Percentiles rank a stretch among this genome's conserved stretches.
phyloP scores from a whole-genome alignment of 2,113 vertebrate genomes.

The Phalacrocorax pelagicus region DNA sequence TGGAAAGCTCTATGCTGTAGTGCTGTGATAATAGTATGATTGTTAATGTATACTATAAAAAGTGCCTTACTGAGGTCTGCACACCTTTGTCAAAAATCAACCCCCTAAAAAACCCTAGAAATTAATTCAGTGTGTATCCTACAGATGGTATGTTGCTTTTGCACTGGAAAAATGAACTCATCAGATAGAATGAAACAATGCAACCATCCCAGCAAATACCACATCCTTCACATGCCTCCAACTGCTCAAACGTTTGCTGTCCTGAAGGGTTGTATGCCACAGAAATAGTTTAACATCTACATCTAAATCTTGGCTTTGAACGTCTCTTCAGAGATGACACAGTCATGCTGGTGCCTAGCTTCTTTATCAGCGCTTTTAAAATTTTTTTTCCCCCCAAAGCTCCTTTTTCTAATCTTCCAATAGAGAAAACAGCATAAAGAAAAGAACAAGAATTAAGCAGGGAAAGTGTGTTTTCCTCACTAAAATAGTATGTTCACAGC shows the following conservation, averaged over 20 bases:
- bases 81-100: not conserved
- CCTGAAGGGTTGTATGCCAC: not conserved
- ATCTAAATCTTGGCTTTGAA: not conserved
- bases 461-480: not conserved
- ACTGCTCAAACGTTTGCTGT: not conserved
- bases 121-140: not conserved
- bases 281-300: not conserved
- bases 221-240: not conserved
- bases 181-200: not conserved
- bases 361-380: not conserved
- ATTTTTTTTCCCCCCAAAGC: too few species aligned
- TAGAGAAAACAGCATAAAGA: not conserved
- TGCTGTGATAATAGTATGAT: not conserved
- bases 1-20: not conserved
- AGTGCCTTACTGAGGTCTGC: not conserved
- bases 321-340: not conserved
- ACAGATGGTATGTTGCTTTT: not conserved
- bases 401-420: not conserved
- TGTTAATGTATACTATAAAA: not conserved
- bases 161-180: not conserved
- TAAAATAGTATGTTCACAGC: not conserved
- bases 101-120: not conserved
- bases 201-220: not conserved
- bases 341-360: not conserved
- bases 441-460: not conserved